A percentile compares a stretch with the other conserved stretches of the same genome.
Conservation (phyloP, 2,888 invertebrate species). For the Phymatocera aterrima region DNA sequence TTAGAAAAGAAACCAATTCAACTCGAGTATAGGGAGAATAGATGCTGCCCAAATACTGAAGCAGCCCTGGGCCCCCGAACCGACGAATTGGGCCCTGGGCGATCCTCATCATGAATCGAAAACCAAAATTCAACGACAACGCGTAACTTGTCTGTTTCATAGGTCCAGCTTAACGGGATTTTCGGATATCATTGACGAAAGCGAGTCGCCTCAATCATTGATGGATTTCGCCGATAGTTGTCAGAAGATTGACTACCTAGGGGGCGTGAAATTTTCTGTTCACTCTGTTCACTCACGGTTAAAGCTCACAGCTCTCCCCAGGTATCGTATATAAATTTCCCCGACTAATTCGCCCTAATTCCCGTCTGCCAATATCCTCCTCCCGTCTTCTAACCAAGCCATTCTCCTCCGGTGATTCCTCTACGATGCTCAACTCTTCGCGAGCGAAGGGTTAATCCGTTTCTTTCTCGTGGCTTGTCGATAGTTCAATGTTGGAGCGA, state of each 20-base stretch:
- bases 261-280: background rate
- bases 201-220: background rate
- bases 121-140: background rate
- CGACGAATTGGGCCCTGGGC: no score
- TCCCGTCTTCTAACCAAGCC: background rate
- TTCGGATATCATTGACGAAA: background rate
- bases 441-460: constrained; percentile 32
- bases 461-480: constrained; percentile 37
- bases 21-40: no score
- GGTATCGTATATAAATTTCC: constrained; percentile 16
- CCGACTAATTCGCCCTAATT: constrained; percentile 41
- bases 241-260: background rate
- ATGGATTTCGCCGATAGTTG: background rate
- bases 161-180: background rate
- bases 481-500: constrained; percentile 21
- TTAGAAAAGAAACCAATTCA: no score
- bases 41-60: no score
- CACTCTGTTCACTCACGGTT: background rate
- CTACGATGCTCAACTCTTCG: background rate
- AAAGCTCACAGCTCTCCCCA: background rate
- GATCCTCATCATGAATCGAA: background rate
- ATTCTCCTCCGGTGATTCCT: constrained; percentile 3
- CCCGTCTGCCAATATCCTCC: constrained; percentile 24
- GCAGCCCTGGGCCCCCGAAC: no score
- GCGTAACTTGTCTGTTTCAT: background rate